Percentiles rank a stretch among this genome's conserved stretches.
These are phyloP conservation scores for Spongilla lacustris DNA, from an alignment of 37 sponge, comb jelly and placozoan species.

Conservation along the genomic window DNA sequence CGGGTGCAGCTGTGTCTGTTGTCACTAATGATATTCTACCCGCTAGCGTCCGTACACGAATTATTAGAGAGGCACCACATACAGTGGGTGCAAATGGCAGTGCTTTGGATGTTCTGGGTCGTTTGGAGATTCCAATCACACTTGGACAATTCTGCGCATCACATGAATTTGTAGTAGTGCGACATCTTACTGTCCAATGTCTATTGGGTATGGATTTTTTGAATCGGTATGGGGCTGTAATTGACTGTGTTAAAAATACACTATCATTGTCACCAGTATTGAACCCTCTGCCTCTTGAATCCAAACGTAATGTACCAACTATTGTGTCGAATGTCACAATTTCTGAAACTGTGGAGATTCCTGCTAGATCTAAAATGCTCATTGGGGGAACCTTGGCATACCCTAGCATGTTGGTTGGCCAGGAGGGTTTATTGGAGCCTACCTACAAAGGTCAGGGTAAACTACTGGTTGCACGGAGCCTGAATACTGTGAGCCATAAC, in stretches of 20 bases:
- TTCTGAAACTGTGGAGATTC: too few species aligned
- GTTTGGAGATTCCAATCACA: background rate
- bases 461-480: too few species aligned
- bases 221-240: background rate
- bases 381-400: too few species aligned
- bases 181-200: conserved; percentile 21
- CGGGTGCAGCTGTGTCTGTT: conserved; percentile 35
- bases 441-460: too few species aligned
- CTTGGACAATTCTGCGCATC: background rate
- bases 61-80: background rate
- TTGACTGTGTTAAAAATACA: conserved; percentile 8
- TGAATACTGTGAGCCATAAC: too few species aligned
- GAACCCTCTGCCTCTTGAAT: too few species aligned
- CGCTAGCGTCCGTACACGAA: background rate
- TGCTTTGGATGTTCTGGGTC: conserved; percentile 14
- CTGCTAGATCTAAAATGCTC: too few species aligned
- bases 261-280: background rate
- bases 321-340: background rate
- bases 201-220: conserved; percentile 22
- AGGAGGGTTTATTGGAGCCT: too few species aligned
- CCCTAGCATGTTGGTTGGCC: too few species aligned
- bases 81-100: conserved; percentile 23
- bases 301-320: background rate
- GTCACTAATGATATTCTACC: background rate
- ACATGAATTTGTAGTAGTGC: conserved; percentile 7